These are phyloP conservation scores for Serrognathus titanus DNA, from an alignment of 2,888 invertebrate species.

Conservation along the genomic window DNA sequence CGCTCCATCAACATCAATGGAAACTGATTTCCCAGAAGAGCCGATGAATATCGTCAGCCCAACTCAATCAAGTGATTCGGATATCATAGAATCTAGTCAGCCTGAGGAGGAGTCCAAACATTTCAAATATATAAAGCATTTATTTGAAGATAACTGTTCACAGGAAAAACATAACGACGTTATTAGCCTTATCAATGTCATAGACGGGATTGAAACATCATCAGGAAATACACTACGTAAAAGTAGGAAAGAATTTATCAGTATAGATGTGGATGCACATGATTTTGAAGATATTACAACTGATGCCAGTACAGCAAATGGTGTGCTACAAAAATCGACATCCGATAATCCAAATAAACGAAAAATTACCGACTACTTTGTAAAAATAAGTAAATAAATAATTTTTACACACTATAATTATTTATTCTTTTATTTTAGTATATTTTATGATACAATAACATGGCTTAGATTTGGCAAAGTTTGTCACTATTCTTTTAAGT, in stretches of 20 bases:
- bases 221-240: background rate
- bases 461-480: too few relatives aligned
- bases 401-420: background rate
- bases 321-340: background rate
- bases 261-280: slow-evolving; percentile 16
- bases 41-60: background rate
- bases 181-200: slow-evolving; percentile 30
- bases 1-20: background rate
- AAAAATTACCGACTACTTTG: slow-evolving; percentile 37
- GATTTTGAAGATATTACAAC: slow-evolving; percentile 4
- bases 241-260: background rate
- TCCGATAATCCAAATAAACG: slow-evolving; percentile 8
- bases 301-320: background rate
- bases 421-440: too few relatives aligned
- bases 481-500: too few relatives aligned
- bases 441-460: too few relatives aligned
- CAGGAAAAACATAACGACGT: slow-evolving; percentile 28
- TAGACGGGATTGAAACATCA: slow-evolving; percentile 31
- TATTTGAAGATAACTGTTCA: background rate
- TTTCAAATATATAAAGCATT: background rate
- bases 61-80: background rate
- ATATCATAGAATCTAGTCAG: slow-evolving; percentile 18
- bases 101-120: slow-evolving; percentile 5
- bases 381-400: slow-evolving; percentile 20
- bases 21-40: background rate